A percentile compares a stretch with the other conserved stretches of the same genome.
These are phyloP conservation scores for Drosophila niveifrons DNA, from an alignment of 2,888 invertebrate species.

Conservation along the genomic window DNA sequence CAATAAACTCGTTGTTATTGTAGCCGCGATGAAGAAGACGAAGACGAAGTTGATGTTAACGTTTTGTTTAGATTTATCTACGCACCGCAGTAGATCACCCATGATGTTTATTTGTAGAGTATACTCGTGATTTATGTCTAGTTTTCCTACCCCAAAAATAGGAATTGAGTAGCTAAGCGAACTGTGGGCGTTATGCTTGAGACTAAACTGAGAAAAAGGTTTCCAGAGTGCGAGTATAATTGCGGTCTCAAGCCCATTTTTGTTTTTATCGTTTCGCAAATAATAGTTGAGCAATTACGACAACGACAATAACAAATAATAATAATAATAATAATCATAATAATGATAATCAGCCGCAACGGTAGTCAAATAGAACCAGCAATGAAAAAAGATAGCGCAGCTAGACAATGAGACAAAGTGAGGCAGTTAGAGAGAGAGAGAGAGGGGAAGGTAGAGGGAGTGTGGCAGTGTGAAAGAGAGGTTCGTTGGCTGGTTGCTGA, in stretches of 20 bases:
- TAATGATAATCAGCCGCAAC: slow-evolving; percentile 72
- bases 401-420: background rate
- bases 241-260: slow-evolving; percentile 8
- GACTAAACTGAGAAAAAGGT: background rate
- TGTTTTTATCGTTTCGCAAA: slow-evolving; percentile 43
- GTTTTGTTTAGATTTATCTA: slow-evolving; percentile 57
- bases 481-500: slow-evolving; percentile 37
- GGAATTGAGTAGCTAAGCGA: background rate
- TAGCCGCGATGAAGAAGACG: slow-evolving; percentile 62
- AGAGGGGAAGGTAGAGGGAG: slow-evolving; percentile 11
- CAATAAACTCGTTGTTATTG: slow-evolving; percentile 79
- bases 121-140: slow-evolving; percentile 33
- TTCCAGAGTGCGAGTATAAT: slow-evolving; percentile 12
- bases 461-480: slow-evolving; percentile 15
- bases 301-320: slow-evolving; percentile 54
- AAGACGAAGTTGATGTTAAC: slow-evolving; percentile 67
- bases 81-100: slow-evolving; percentile 52
- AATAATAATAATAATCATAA: background rate
- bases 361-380: slow-evolving; percentile 68
- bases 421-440: slow-evolving; percentile 5
- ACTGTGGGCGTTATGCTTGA: background rate
- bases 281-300: slow-evolving; percentile 69
- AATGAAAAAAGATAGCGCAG: slow-evolving; percentile 17
- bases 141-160: background rate
- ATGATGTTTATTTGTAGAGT: slow-evolving; percentile 63